Evolutionary conservation across 2,888 invertebrate genomes (phyloP).

Genomic region (Polyploca ridens): DNA sequence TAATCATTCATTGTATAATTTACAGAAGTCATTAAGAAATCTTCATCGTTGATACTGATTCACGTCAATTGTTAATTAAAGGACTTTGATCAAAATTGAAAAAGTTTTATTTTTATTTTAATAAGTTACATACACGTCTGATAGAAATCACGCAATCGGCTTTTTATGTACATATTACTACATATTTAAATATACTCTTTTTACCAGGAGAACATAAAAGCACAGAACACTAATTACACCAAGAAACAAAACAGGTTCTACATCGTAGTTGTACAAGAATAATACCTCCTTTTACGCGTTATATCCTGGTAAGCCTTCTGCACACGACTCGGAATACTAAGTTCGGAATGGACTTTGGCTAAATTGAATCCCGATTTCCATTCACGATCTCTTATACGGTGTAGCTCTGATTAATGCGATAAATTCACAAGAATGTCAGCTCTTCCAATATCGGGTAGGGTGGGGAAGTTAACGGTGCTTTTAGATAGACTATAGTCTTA

Average conservation of each 20-base stretch:
- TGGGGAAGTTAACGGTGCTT: conserved; percentile 49
- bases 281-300: conserved; percentile 19
- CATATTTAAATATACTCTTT: neutral
- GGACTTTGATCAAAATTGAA: neutral
- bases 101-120: no score
- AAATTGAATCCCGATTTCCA: conserved; percentile 52
- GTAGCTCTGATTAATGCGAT: conserved; percentile 59
- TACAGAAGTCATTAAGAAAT: conserved; percentile 32
- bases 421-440: conserved; percentile 50
- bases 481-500: conserved; percentile 11
- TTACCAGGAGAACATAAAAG: neutral
- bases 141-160: no score
- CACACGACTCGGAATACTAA: conserved; percentile 29
- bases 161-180: no score
- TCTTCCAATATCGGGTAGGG: conserved; percentile 41
- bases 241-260: conserved; percentile 10
- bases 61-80: neutral
- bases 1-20: conserved; percentile 41
- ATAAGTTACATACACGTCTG: no score
- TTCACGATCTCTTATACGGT: conserved; percentile 50
- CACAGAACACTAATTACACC: conserved; percentile 7
- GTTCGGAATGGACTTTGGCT: conserved; percentile 34
- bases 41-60: conserved; percentile 16
- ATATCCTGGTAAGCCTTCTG: conserved; percentile 16
- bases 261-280: conserved; percentile 7